Percentiles rank a stretch among this genome's conserved stretches.
These are phyloP conservation scores for Podocnemis expansa DNA, from an alignment of 2,113 vertebrate genomes.

Conservation along the genomic window DNA sequence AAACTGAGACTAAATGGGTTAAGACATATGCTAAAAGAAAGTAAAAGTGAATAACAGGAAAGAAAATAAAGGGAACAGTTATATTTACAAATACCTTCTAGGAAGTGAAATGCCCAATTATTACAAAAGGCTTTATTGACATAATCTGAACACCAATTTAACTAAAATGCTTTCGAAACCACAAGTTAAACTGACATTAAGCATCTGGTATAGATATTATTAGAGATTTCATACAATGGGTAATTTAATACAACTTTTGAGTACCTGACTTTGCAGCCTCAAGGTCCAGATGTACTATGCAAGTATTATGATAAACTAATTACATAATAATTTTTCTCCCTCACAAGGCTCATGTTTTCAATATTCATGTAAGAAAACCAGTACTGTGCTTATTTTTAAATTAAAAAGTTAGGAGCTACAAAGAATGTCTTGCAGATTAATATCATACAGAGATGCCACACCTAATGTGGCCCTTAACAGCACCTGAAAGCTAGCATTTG, in stretches of 20 bases:
- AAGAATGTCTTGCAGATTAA: neutral
- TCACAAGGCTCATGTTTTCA: neutral
- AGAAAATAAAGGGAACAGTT: neutral
- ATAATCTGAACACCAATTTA: neutral
- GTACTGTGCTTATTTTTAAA: neutral
- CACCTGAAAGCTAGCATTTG: neutral
- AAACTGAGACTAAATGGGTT: neutral
- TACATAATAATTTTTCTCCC: neutral
- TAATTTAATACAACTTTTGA: constrained; percentile 30
- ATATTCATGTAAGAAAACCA: neutral
- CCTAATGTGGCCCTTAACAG: neutral
- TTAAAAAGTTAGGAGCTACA: neutral
- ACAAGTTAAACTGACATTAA: neutral
- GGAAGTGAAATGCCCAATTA: neutral
- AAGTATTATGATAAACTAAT: neutral
- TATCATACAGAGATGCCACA: neutral
- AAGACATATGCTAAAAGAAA: neutral
- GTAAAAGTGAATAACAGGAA: neutral
- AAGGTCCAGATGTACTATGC: neutral
- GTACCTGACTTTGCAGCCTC: neutral
- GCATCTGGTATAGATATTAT: neutral
- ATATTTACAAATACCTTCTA: neutral
- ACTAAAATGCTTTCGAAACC: neutral
- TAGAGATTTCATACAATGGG: neutral
- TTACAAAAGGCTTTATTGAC: neutral